Conservation (phyloP, 2,888 invertebrate species). For the Odontocolon sp. region DNA sequence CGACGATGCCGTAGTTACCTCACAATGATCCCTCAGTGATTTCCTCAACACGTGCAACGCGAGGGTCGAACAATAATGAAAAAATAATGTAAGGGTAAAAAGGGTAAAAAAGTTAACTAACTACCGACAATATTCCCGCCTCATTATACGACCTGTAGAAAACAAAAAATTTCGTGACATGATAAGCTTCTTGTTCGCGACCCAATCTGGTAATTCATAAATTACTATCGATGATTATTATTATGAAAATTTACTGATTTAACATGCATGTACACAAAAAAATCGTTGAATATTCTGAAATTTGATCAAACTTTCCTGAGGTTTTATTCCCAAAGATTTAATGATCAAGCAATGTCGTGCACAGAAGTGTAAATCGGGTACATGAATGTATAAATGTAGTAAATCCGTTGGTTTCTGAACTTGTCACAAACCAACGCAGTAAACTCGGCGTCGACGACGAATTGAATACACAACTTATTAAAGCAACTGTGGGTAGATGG, state of each 20-base stretch:
- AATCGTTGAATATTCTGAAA: not conserved
- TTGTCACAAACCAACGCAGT: not conserved
- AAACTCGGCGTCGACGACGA: not conserved
- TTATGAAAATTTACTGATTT: not conserved
- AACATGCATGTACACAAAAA: not conserved
- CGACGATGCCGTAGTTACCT: constrained; percentile 38
- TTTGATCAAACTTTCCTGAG: too few relatives aligned
- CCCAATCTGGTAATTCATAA: not conserved
- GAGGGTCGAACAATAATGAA: not conserved
- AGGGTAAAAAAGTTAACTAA: not conserved
- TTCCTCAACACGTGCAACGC: constrained; percentile 30
- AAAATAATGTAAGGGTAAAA: not conserved
- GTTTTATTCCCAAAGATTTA: too few relatives aligned
- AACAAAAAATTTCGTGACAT: not conserved
- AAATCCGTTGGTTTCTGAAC: not conserved
- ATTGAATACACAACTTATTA: not conserved
- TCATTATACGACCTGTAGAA: not conserved
- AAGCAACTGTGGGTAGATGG: not conserved
- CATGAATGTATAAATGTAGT: too few relatives aligned
- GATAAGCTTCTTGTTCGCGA: not conserved
- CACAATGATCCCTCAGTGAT: constrained; percentile 43
- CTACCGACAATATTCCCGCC: not conserved
- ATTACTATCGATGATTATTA: not conserved
- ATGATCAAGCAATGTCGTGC: too few relatives aligned
- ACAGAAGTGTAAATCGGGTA: too few relatives aligned